Percentiles rank a stretch among this genome's conserved stretches.
Conservation (phyloP, 2,888 invertebrate genomes). For the Epinotia brunnichana region DNA sequence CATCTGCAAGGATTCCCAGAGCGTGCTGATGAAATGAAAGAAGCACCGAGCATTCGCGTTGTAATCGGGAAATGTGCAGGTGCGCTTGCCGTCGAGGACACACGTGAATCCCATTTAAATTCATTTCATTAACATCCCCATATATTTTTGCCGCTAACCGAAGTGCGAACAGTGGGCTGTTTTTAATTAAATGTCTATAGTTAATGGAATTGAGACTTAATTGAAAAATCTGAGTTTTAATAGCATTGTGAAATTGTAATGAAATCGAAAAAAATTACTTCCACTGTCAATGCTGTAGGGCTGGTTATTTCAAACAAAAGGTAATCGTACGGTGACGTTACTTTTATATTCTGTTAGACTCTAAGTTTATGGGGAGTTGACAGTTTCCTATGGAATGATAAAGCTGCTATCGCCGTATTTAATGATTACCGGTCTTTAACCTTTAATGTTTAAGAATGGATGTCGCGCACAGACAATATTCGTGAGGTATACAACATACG, state of each 20-base stretch:
- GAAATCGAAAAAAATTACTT: not conserved
- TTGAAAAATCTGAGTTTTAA: constrained; percentile 10
- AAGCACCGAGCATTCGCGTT: not conserved
- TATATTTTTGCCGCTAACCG: constrained; percentile 29
- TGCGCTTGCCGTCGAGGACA: constrained; percentile 14
- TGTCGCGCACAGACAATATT: no score
- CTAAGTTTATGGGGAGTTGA: no score
- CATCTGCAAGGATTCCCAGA: not conserved
- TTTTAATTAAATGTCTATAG: constrained; percentile 31
- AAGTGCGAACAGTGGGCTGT: constrained; percentile 33
- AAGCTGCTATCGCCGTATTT: no score
- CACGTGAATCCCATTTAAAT: constrained; percentile 32
- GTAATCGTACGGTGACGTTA: no score
- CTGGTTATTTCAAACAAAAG: no score
- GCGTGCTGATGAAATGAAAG: not conserved
- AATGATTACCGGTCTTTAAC: no score
- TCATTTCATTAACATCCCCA: constrained; percentile 32
- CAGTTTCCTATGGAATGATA: no score
- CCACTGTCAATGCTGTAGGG: not conserved
- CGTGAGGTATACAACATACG: not conserved
- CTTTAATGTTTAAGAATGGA: no score
- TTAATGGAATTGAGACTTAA: constrained; percentile 23
- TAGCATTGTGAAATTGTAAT: not conserved
- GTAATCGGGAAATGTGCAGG: constrained; percentile 28
- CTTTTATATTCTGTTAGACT: no score